Evolutionary conservation across 2,888 invertebrate genomes (phyloP), one percentile per base, ranked within the genome.

Genomic region (Petrolisthes cinctipes): DNA sequence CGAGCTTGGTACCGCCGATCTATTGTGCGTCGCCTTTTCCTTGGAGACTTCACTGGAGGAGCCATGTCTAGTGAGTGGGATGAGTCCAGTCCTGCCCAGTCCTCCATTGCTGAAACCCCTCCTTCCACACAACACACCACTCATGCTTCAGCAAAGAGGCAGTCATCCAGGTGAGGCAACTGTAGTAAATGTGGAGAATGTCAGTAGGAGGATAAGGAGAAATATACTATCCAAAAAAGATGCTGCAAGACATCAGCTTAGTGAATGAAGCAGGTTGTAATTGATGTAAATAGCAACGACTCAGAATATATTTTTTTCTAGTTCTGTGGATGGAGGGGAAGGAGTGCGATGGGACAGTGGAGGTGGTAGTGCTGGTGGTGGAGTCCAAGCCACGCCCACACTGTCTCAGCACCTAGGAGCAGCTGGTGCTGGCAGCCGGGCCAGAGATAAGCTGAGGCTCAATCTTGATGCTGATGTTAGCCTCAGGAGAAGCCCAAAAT

Each of bases 1-100:
- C 98, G 98, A 93, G 99, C 99, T 17, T 99, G 99, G 99, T 99
- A 99, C 93, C 94, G 99, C 4, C 95, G 97, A 71, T 97, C 97
- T 91, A 97, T 99, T 92, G 98, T 99, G 56, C 94, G 98, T 7
- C 94, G 98, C 53, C 94, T 99, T 92, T 98, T 98, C 93, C 94
- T 98, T 83, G 98, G 99, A 0, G 99, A 99, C 93, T 95, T 98
- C 86, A 97, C 88, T 51, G 85, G 88, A 5, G 88, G 88, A n/a
- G 85, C 85, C 9, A 79, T 79, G 11, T 68, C 82, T 5, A 88
- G 85, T 51, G 88, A 88, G 57, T 85, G 88, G 85, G 88, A 88
- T 68, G 88, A 88, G 75, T 54, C 68, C 56, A 85, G 82, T 53
- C 88, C 88, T 6, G 87, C 83, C n/a, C 75, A 75, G 17, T 14